Conservation (phyloP, 2,113 vertebrate genomes). For the Oryzias curvinotus region DNA sequence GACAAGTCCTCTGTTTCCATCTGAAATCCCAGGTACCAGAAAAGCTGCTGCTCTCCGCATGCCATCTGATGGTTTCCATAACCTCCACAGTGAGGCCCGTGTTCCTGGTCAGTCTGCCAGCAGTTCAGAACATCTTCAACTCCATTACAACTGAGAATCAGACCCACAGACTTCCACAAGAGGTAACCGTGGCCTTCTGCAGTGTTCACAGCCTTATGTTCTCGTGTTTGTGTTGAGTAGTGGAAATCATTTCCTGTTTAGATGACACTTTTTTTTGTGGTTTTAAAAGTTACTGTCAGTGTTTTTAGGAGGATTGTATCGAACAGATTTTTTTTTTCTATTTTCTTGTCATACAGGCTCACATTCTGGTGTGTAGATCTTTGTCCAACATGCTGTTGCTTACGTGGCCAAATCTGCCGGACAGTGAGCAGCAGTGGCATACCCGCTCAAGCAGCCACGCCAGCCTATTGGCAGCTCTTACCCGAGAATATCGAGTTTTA, state of each 20-base stretch:
- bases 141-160: slow-evolving; percentile 89
- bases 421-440: slow-evolving; percentile 93
- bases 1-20: neutral
- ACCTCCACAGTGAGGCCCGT: slow-evolving; percentile 94
- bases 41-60: slow-evolving; percentile 91
- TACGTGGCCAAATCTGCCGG: slow-evolving; percentile 92
- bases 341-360: slow-evolving; percentile 77
- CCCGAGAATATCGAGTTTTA: slow-evolving; percentile 86
- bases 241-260: too few relatives aligned
- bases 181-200: slow-evolving; percentile 73
- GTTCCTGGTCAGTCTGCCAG: slow-evolving; percentile 90
- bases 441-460: slow-evolving; percentile 89
- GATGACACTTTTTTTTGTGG: too few relatives aligned
- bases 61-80: slow-evolving; percentile 92
- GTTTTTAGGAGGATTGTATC: too few relatives aligned
- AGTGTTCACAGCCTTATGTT: too few relatives aligned
- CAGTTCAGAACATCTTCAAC: slow-evolving; percentile 93
- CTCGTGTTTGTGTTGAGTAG: too few relatives aligned
- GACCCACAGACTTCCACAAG: slow-evolving; percentile 84
- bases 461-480: slow-evolving; percentile 88
- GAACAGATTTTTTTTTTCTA: neutral
- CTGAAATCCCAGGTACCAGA: slow-evolving; percentile 87
- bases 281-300: too few relatives aligned
- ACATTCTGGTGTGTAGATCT: slow-evolving; percentile 90
- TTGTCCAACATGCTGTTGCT: slow-evolving; percentile 93